Evolutionary conservation across 2,113 vertebrate species (phyloP).

Genomic region (Pycnonotus jocosus): DNA sequence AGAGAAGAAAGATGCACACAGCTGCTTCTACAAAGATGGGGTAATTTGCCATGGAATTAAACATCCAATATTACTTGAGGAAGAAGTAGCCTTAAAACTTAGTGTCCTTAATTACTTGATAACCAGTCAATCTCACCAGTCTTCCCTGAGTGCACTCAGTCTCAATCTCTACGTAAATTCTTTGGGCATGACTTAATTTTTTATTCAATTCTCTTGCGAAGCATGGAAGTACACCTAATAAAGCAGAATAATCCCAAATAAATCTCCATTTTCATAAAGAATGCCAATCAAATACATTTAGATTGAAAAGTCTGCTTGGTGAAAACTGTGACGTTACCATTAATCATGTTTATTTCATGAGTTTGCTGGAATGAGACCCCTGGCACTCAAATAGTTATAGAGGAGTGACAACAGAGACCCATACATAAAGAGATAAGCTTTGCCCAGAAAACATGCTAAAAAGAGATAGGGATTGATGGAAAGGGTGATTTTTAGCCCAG

Average conservation of each 20-base stretch:
- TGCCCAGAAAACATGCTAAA: not conserved
- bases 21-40: not conserved
- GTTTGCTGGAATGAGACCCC: not conserved
- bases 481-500: not conserved
- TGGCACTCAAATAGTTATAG: not conserved
- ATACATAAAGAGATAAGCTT: not conserved
- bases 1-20: not conserved
- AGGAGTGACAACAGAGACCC: not conserved
- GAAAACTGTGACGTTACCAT: not conserved
- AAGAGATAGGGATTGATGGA: not conserved
- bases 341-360: not conserved
- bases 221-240: not conserved
- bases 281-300: not conserved
- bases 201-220: not conserved
- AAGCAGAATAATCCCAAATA: not conserved
- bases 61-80: not conserved
- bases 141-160: not conserved
- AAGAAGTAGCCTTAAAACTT: not conserved
- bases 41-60: accelerated
- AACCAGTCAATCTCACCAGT: not conserved
- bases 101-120: not conserved
- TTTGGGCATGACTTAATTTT: not conserved
- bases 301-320: not conserved
- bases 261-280: not conserved
- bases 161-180: not conserved